These are phyloP conservation scores for Axis porcinus DNA, from an alignment of 2,113 vertebrate genomes.

Conservation along the genomic window DNA sequence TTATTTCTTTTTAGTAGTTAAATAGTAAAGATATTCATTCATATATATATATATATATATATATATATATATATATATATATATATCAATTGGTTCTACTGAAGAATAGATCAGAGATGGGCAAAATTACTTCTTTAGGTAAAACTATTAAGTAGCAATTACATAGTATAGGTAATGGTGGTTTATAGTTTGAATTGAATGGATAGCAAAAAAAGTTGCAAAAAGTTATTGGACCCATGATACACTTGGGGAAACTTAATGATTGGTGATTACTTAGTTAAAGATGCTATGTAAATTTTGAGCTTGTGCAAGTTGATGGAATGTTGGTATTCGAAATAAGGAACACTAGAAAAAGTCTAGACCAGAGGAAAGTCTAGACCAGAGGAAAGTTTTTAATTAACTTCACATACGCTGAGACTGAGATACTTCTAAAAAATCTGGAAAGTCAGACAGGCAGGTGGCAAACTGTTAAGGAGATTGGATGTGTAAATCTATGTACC, in stretches of 20 bases:
- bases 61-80: no score
- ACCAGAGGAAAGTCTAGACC: not conserved
- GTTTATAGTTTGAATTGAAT: not conserved
- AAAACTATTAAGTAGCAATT: not conserved
- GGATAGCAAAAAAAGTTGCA: not conserved
- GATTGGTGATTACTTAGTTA: not conserved
- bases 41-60: not conserved
- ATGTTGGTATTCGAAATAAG: not conserved
- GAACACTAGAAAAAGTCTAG: not conserved
- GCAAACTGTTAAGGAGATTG: not conserved
- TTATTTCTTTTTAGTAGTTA: not conserved
- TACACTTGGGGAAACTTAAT: not conserved
- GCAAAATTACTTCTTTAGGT: not conserved
- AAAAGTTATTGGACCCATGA: not conserved
- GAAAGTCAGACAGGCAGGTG: not conserved
- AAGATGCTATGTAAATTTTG: not conserved
- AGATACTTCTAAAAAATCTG: not conserved
- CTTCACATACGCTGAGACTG: not conserved
- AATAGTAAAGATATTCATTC: not conserved
- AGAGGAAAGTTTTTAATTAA: not conserved
- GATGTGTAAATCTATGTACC: not conserved
- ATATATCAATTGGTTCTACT: no score
- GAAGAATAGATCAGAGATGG: not conserved
- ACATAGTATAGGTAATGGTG: not conserved
- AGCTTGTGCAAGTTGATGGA: not conserved